Base-by-base conservation (phyloP, 2,113 vertebrate species). In the Struthio camelus region DNA sequence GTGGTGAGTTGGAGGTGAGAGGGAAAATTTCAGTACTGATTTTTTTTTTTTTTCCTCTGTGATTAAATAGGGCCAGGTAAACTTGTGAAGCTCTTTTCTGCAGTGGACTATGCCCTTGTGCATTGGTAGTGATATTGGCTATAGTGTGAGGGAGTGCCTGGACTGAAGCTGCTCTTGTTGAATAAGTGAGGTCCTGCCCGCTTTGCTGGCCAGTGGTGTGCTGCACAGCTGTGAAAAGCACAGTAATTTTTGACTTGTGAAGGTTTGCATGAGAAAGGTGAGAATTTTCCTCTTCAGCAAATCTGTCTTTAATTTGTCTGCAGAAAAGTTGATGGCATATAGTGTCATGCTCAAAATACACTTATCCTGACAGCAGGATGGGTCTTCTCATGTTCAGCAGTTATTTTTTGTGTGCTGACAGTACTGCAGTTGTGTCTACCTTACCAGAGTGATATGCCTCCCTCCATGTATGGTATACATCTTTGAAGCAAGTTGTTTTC, bases 81-180 rank as follows among this genome's bases (percentile, higher is more conserved):
- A 65, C 17, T 86, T 80, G 40, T 34, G 20, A 67, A 1, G 0
- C 34, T 84, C 50, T 65, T 58, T 10, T 62, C 18, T 58, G 30
- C 48, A 13, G 34, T 38, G 3, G n/a, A 7, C 8, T 44, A 3
- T 48, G 19, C 3, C n/a, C 84, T 78, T 66, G 14, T n/a, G 23
- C 46, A 0, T n/a, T 48, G 79, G 36, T 40, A 79, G 36, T 0
- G 0, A 18, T 56, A 36, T 87, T 1, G 0, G 76, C 25, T 80
- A 1, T 59, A 1, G 0, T 0, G 1, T n/a, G 28, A 53, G 36
- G 66, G 27, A n/a, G 40, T 42, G 24, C 10, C 2, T n/a, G 53
- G 17, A 14, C 38, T 69, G 34, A 8, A 80, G 16, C 18, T 56
- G 30, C 27, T 6, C 32, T 79, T 71, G 51, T 17, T 46, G 59